Evolutionary conservation across 2,797 vertebrate species (phyloP).

Genomic region (Pangasius mekongensis): DNA sequence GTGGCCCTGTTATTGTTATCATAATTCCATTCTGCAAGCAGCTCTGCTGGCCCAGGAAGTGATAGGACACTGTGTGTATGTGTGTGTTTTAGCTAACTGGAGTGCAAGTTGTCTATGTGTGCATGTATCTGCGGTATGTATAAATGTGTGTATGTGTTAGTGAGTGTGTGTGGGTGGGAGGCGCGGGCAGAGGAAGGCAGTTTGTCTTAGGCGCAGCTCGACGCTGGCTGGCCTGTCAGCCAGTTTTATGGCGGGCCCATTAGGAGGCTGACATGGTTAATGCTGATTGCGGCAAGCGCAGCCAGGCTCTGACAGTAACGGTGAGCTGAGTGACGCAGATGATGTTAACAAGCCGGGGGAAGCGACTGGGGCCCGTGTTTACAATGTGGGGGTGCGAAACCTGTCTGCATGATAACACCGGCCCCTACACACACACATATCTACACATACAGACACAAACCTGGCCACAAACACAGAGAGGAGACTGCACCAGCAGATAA

Average conservation of each 20-base stretch:
- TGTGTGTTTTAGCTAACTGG: constrained; percentile 54
- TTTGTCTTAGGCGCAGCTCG: constrained; percentile 70
- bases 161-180: constrained; percentile 48
- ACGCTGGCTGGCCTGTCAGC: constrained; percentile 72
- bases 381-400: constrained; percentile 82
- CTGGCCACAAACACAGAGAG: constrained; percentile 50
- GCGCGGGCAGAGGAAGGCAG: constrained; percentile 60
- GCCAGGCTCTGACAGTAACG: constrained; percentile 79
- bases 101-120: constrained; percentile 53
- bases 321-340: constrained; percentile 82
- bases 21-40: constrained; percentile 60
- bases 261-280: constrained; percentile 81
- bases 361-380: constrained; percentile 80
- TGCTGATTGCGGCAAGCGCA: constrained; percentile 78
- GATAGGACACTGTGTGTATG: constrained; percentile 56
- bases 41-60: constrained; percentile 57
- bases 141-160: constrained; percentile 49
- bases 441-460: constrained; percentile 54
- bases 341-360: constrained; percentile 83
- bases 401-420: constrained; percentile 72
- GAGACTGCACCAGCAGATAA: constrained; percentile 58
- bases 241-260: constrained; percentile 78
- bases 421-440: constrained; percentile 63
- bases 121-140: constrained; percentile 54
- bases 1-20: constrained; percentile 62